phyloP scores from a whole-genome alignment of 2,797 vertebrate genomes.

The Cyprinella venusta region DNA sequence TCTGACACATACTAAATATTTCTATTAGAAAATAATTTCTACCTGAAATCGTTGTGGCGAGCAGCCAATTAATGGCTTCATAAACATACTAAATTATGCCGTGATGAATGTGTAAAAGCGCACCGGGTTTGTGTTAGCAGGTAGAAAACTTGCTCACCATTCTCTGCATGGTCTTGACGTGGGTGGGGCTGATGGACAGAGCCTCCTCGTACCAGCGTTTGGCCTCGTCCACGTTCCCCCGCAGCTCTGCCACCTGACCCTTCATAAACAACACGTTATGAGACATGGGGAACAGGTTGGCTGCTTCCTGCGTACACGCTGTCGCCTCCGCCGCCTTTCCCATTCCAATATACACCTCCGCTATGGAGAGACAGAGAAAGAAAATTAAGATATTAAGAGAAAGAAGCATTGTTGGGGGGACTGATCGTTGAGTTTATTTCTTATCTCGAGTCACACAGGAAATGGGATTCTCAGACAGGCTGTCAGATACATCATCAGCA shows the following conservation, averaged over 20 bases:
- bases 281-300: conserved; percentile 95
- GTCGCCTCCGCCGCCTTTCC: conserved; percentile 93
- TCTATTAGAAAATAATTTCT: not conserved
- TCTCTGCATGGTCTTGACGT: conserved; percentile 98
- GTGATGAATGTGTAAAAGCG: not conserved
- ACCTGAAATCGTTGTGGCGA: not conserved
- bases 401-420: conserved; percentile 4
- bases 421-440: not conserved
- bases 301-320: conserved; percentile 95
- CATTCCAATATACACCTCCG: conserved; percentile 96
- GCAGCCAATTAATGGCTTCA: not conserved
- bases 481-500: not conserved
- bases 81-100: not conserved
- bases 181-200: conserved; percentile 96
- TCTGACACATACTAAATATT: not conserved
- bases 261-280: conserved; percentile 96
- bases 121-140: not conserved
- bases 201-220: conserved; percentile 98
- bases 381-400: conserved; percentile 7
- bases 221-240: conserved; percentile 91
- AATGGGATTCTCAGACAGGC: conserved; percentile 28
- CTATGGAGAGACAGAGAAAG: conserved; percentile 67
- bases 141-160: conserved; percentile 82
- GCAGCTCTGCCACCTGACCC: conserved; percentile 94
- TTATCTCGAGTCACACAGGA: conserved; percentile 16